phyloP scores from a whole-genome alignment of 2,888 invertebrate genomes.

The Mallateleia sp. region DNA sequence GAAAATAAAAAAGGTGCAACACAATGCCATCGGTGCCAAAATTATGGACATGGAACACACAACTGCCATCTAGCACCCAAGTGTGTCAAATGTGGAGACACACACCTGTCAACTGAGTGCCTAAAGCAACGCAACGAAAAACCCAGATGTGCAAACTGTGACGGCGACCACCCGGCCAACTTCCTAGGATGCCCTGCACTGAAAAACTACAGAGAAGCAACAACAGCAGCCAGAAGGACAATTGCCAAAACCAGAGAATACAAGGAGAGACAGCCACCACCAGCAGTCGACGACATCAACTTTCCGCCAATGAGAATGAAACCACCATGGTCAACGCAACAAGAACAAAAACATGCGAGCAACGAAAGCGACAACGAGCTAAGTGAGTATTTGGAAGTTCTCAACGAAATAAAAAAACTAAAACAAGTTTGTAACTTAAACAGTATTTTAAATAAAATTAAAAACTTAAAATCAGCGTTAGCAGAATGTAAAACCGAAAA shows the following conservation, averaged over 20 bases:
- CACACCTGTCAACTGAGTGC: background rate
- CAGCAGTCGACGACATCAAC: no score
- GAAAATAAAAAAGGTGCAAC: slow-evolving; percentile 3
- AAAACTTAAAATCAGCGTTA: background rate
- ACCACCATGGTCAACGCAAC: no score
- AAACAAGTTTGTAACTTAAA: slow-evolving; percentile 3
- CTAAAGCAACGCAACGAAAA: no score
- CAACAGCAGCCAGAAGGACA: no score
- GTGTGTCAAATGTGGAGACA: slow-evolving; percentile 13
- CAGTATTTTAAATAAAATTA: background rate
- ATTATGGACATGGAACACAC: slow-evolving; percentile 16
- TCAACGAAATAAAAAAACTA: background rate
- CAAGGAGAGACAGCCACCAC: no score
- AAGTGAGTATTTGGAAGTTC: slow-evolving; percentile 2
- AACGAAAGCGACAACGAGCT: slow-evolving; percentile 4
- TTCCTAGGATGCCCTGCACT: no score
- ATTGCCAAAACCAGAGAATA: no score
- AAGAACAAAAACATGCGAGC: no score
- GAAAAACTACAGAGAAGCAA: no score
- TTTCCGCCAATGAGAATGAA: no score
- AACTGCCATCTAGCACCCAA: slow-evolving; percentile 13
- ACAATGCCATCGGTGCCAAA: slow-evolving; percentile 34
- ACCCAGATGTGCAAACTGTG: no score
- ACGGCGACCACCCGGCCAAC: no score
- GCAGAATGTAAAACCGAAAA: slow-evolving; percentile 13